Percentiles rank a stretch among this genome's conserved stretches.
phyloP scores from a whole-genome alignment of 1,140 invertebrate genomes.

The Lepidurus apus region DNA sequence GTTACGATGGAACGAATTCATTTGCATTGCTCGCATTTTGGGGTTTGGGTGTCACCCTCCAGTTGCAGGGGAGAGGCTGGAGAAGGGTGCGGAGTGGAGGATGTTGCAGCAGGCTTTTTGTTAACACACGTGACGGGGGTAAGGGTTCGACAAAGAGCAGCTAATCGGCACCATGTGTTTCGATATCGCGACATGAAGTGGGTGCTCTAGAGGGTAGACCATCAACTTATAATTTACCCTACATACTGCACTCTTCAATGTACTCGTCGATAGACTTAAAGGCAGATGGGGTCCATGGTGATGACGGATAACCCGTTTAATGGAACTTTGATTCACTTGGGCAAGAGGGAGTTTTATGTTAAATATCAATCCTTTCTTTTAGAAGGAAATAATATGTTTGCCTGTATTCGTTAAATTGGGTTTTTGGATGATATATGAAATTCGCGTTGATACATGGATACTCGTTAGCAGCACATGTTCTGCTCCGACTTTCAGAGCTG shows the following conservation, averaged over 20 bases:
- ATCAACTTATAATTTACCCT: neutral
- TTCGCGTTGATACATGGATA: neutral
- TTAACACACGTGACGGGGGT: conserved; percentile 17
- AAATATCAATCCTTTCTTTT: too few relatives aligned
- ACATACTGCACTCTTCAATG: neutral
- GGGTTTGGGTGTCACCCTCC: neutral
- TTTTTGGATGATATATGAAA: neutral
- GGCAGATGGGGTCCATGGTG: neutral
- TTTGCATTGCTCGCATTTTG: conserved; percentile 1
- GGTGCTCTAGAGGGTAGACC: neutral
- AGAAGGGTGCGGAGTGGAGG: neutral
- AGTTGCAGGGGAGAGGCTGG: neutral
- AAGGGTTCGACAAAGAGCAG: conserved; percentile 8
- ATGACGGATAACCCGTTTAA: neutral
- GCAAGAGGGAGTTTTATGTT: too few relatives aligned
- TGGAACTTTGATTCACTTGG: too few relatives aligned
- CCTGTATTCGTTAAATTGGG: neutral
- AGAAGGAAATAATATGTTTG: too few relatives aligned
- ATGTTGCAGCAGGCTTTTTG: conserved; percentile 9
- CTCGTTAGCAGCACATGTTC: neutral
- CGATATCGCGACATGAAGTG: conserved; percentile 6
- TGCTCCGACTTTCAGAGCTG: neutral
- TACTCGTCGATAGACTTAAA: neutral
- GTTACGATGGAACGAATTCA: conserved; percentile 15
- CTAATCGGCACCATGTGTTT: conserved; percentile 21